Evolutionary conservation across 35 echinoderm and acorn worm species (phyloP).

Genomic region (Nesometra sesokonis): DNA sequence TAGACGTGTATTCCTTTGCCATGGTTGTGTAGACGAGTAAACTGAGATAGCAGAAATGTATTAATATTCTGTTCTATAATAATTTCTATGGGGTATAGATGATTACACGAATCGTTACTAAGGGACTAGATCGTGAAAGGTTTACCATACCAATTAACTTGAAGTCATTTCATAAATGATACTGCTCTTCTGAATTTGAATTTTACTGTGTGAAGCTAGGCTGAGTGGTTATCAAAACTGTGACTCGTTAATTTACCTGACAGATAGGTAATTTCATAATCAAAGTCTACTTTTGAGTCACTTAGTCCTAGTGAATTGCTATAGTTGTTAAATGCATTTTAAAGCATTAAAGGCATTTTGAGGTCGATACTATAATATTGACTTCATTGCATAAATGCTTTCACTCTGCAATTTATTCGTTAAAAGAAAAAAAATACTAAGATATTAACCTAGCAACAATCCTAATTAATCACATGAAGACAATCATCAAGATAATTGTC

Average conservation of each 20-base stretch:
- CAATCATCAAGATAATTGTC: too few species aligned
- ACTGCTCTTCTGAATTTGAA: not conserved
- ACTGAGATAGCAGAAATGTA: not conserved
- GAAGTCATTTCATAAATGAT: not conserved
- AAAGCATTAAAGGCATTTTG: too few species aligned
- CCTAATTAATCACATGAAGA: too few species aligned
- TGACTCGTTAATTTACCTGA: not conserved
- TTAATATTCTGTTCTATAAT: not conserved
- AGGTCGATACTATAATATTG: too few species aligned
- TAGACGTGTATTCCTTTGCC: not conserved
- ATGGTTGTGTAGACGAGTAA: not conserved
- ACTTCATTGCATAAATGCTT: too few species aligned
- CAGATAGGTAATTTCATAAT: too few species aligned
- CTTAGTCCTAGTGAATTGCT: too few species aligned
- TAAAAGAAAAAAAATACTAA: too few species aligned
- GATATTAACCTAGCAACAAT: too few species aligned
- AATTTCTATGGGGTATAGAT: not conserved
- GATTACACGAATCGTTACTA: not conserved
- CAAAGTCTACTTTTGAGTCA: too few species aligned
- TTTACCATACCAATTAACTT: not conserved
- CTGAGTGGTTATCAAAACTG: not conserved
- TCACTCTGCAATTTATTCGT: too few species aligned
- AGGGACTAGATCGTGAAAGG: not conserved
- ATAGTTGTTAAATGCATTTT: too few species aligned
- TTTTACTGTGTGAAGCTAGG: not conserved